Evolutionary conservation across 1,140 invertebrate genomes (phyloP), one percentile per base, ranked within the genome.

Genomic region (Hyles vespertilio): DNA sequence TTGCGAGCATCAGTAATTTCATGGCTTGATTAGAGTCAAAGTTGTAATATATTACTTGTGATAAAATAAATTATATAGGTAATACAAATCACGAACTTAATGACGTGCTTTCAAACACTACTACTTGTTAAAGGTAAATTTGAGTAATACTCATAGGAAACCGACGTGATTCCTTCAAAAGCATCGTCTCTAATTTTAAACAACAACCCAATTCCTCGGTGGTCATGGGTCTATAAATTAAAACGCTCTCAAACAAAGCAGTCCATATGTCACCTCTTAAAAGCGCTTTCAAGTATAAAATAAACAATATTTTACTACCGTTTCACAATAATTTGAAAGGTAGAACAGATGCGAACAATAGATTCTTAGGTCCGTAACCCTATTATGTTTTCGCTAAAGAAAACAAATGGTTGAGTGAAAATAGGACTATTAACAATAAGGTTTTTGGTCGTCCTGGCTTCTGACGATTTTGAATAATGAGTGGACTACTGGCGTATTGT

Each of bases 291-390:
- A 75, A 77, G 71, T 74, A 66, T 75, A 80, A 85, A 83, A 86
- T 70, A 87, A 81, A 85, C 80, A 87, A 84, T 81, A 86, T 88
- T 86, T 86, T 79, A 81, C 85, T 86, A 84, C 85, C 72, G 81
- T 78, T 71, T 56, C 67, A 62, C 54, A 69, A 64, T 69, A 73
- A 79, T 76, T 74, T 48, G 22, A 70, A 68, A 78, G 72, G 71
- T 77, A 69, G 44, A 69, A 64, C 73, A 79, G 74, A 76, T 72
- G 74, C 32, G 57, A 72, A 81, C 79, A 83, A 84, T 73, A 67
- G 74, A 59, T 63, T 63, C 58, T 64, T 65, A 69, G 61, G 49
- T 63, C 74, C 69, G 63, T 83, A 87, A 83, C 79, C 74, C 82
- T 76, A 83, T 87, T 87, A 81, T 84, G 70, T 76, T 74, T 67